Evolutionary conservation across 2,888 invertebrate genomes (phyloP), one percentile per base, ranked within the genome.

Genomic region (Yponomeuta plumbellus): DNA sequence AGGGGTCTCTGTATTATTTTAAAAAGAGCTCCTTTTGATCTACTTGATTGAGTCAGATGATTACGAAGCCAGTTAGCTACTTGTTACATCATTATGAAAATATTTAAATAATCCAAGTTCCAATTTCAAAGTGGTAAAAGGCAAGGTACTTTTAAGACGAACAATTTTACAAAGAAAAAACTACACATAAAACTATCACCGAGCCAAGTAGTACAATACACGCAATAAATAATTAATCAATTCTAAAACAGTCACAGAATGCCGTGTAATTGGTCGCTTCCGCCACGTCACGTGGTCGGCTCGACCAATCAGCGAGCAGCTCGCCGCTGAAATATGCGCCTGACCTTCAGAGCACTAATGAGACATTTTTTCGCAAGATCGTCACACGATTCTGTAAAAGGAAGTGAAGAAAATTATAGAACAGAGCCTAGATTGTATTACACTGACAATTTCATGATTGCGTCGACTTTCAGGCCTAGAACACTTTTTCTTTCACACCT

Each of bases 281-380:
- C 65, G 58, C 59, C 20, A 5, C 21, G 39, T 26, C 65, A 65
- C 65, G 65, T 65, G 65, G 58, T 58, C 20, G 39, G 26, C 21
- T 39, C 65, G 39, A 20, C 65, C 65, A 65, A 58, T 65, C 65
- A 26, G 65, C n/a, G 58, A 8, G 20, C 56, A 39, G 56, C 26
- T 17, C 21, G 23, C 26, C 39, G 34, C 65, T 65, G 26, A 65
- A 65, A 65, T 65, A 39, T 65, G 65, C 65, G 58, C 64, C 11
- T 39, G 65, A 65, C 65, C 65, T 65, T 65, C 23, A 5, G 11
- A 11, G 34, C 20, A 22, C 40, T 63, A 63, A 63, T 63, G 22
- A 63, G 58, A 17, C 58, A 57, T 58, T 65, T 65, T 65, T 65
- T 65, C 57, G 40, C 52, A 56, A 26, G 23, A 40, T 23, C 64